phyloP scores from a whole-genome alignment of 2,797 vertebrate species.

The Sebastolobus alascanus region DNA sequence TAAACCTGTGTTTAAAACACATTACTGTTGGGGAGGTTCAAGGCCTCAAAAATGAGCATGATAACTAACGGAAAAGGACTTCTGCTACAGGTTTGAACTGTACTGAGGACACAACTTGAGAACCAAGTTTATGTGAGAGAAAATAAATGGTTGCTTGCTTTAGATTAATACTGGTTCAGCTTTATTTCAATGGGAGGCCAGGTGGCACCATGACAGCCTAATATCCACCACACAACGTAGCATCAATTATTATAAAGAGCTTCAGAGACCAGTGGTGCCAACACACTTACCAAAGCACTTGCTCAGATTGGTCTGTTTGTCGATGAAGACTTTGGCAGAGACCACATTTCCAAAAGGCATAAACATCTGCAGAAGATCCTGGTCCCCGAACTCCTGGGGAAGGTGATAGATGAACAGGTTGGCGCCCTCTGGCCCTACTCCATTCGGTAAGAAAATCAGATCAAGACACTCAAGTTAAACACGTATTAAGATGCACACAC shows the following conservation, averaged over 20 bases:
- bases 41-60: neutral
- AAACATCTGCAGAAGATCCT: constrained; percentile 99
- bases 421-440: constrained; percentile 96
- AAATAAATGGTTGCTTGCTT: neutral
- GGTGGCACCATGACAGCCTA: neutral
- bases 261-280: neutral
- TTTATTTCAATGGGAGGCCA: neutral
- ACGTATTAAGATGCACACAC: neutral
- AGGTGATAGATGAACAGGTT: constrained; percentile 99
- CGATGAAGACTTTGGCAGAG: constrained; percentile 99
- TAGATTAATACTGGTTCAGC: neutral
- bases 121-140: neutral
- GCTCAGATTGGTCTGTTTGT: constrained; percentile 99
- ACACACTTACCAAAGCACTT: constrained; percentile 96
- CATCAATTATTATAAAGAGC: neutral
- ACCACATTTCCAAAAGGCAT: constrained; percentile 99
- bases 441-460: constrained; percentile 74
- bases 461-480: constrained; percentile 53
- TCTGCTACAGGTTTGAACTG: neutral
- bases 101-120: neutral
- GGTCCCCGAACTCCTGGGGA: constrained; percentile 98
- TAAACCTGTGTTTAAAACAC: neutral
- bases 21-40: too few relatives aligned
- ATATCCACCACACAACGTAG: neutral
- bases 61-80: neutral